phyloP scores from a whole-genome alignment of 2,888 invertebrate species.

The Terebella lapidaria region DNA sequence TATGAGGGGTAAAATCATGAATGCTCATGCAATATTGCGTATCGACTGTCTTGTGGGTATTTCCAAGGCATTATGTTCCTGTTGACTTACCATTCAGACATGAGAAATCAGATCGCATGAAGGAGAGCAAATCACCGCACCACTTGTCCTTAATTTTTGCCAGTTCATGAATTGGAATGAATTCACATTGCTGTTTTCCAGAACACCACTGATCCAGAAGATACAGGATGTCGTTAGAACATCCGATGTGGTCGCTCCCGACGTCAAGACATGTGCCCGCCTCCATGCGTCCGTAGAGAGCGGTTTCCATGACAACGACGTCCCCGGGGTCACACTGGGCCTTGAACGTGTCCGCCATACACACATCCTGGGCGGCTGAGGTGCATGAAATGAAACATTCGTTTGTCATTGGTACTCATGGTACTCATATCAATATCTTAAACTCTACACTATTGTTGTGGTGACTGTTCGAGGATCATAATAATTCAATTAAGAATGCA shows the following conservation, averaged over 20 bases:
- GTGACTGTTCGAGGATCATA: too few relatives aligned
- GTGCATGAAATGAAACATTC: too few relatives aligned
- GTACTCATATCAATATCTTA: too few relatives aligned
- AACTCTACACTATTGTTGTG: too few relatives aligned
- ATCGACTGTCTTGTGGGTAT: too few relatives aligned
- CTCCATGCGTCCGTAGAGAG: background rate
- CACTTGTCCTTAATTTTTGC: background rate
- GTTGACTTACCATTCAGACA: background rate
- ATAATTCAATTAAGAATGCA: too few relatives aligned
- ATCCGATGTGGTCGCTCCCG: background rate
- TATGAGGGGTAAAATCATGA: too few relatives aligned
- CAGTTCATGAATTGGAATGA: background rate
- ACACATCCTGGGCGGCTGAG: too few relatives aligned
- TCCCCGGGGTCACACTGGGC: background rate
- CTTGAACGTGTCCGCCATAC: background rate
- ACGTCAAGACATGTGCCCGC: background rate
- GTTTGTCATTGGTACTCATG: too few relatives aligned
- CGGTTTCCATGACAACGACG: background rate
- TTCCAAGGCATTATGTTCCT: too few relatives aligned
- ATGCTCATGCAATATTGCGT: too few relatives aligned
- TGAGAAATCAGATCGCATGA: background rate
- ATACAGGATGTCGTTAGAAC: background rate
- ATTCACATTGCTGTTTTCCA: background rate
- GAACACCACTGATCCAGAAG: background rate
- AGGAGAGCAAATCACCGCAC: background rate